A percentile compares a stretch with the other conserved stretches of the same genome.
Evolutionary conservation across 2,113 vertebrate species (phyloP).

Genomic region (Atractosteus spatula): DNA sequence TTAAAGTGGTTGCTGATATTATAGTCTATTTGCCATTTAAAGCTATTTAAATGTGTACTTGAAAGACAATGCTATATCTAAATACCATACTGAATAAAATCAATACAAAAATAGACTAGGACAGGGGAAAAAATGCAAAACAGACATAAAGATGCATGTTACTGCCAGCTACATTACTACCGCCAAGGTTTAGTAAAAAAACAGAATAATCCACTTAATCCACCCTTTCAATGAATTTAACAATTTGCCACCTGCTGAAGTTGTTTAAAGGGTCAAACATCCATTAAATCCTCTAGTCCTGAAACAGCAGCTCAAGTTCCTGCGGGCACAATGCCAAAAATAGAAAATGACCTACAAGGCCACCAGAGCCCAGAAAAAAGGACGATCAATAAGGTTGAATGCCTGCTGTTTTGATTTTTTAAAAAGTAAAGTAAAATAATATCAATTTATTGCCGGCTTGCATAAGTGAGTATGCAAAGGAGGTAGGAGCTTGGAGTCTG

Average conservation of each 20-base stretch:
- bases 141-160: background rate
- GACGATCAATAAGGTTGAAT: constrained; percentile 28
- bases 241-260: background rate
- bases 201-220: background rate
- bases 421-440: no score
- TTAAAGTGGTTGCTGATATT: background rate
- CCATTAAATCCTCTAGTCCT: constrained; percentile 34
- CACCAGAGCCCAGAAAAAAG: constrained; percentile 42
- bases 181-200: background rate
- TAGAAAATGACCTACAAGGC: constrained; percentile 29
- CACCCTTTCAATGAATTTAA: background rate
- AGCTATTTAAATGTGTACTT: no score
- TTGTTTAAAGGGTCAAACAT: constrained; percentile 25
- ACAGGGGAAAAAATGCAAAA: background rate
- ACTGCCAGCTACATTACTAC: background rate
- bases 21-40: no score
- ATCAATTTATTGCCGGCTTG: no score
- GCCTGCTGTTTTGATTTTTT: no score
- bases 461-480: no score
- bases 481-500: no score
- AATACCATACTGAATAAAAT: no score
- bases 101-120: background rate
- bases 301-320: constrained; percentile 30
- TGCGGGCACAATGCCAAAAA: constrained; percentile 23
- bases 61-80: no score